phyloP scores from a whole-genome alignment of 2,888 invertebrate species.

The Teinopalpus imperialis region DNA sequence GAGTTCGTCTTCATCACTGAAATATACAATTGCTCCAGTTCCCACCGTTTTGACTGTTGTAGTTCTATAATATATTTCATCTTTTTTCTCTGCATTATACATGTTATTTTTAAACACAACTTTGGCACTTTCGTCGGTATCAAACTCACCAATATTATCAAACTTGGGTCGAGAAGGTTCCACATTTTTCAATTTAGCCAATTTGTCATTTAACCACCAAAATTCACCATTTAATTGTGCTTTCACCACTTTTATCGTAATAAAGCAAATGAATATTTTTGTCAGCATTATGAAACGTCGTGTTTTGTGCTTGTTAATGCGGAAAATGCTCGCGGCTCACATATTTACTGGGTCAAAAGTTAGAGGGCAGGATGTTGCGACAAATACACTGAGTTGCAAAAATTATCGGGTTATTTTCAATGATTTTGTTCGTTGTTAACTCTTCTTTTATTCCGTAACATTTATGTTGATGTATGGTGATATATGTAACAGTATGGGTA shows the following conservation, averaged over 20 bases:
- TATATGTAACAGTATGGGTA: conserved; percentile 41
- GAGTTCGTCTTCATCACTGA: conserved; percentile 32
- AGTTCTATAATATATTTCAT: neutral
- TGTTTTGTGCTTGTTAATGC: conserved; percentile 30
- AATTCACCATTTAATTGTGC: conserved; percentile 66
- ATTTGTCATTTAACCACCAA: conserved; percentile 66
- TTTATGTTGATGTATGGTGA: conserved; percentile 54
- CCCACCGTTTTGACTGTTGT: conserved; percentile 1
- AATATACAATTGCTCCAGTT: conserved; percentile 29
- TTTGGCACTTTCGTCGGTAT: conserved; percentile 62
- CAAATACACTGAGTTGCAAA: conserved; percentile 46
- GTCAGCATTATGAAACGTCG: conserved; percentile 42
- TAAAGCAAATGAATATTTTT: conserved; percentile 38
- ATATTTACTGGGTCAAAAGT: conserved; percentile 29
- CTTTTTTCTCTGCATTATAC: conserved; percentile 22
- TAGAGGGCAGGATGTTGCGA: conserved; percentile 55
- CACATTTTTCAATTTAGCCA: conserved; percentile 44
- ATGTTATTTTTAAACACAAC: conserved; percentile 54
- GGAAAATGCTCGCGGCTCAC: conserved; percentile 36
- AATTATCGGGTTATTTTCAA: conserved; percentile 54
- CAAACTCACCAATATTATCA: conserved; percentile 56
- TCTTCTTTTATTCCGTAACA: conserved; percentile 53
- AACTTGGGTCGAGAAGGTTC: conserved; percentile 48
- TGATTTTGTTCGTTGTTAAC: conserved; percentile 43
- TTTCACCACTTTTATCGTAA: conserved; percentile 40